Conservation (phyloP, 2,888 invertebrate species). For the Euzophera pinguis region DNA sequence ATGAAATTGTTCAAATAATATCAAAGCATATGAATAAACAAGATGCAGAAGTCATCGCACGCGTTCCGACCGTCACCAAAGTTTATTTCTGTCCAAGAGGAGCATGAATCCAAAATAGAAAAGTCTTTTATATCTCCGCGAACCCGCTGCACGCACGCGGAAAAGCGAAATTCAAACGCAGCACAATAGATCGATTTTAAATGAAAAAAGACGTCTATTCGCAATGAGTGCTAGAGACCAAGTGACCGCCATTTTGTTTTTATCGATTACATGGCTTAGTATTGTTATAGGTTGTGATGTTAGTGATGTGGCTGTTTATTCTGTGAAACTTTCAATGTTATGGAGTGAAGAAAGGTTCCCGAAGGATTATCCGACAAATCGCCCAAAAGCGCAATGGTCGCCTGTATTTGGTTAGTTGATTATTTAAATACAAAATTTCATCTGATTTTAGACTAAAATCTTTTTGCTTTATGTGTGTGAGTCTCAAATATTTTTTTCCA, state of each 20-base stretch:
- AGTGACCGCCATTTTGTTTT: conserved; percentile 67
- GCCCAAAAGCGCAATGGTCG: conserved; percentile 96
- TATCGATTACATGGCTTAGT: conserved; percentile 33
- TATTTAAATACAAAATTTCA: background rate
- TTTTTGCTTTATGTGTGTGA: no score
- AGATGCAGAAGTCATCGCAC: conserved; percentile 42
- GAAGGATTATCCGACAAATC: conserved; percentile 93
- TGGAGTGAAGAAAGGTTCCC: conserved; percentile 94
- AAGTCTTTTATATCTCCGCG: conserved; percentile 64
- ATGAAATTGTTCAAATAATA: no score
- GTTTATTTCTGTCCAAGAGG: conserved; percentile 70
- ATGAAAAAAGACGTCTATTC: conserved; percentile 33
- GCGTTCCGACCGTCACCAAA: conserved; percentile 48
- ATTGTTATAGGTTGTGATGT: conserved; percentile 80
- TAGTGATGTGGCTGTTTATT: conserved; percentile 91
- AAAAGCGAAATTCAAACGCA: conserved; percentile 31
- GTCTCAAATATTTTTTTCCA: no score
- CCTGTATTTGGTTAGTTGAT: conserved; percentile 89
- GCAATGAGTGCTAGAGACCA: conserved; percentile 41
- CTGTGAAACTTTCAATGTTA: conserved; percentile 90
- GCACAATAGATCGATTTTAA: conserved; percentile 15
- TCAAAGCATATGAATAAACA: conserved; percentile 30
- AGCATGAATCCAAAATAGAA: conserved; percentile 71
- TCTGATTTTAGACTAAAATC: no score
- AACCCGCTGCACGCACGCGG: conserved; percentile 57